Evolutionary conservation across 2,888 invertebrate genomes (phyloP).

Genomic region (Eilema griseolum): DNA sequence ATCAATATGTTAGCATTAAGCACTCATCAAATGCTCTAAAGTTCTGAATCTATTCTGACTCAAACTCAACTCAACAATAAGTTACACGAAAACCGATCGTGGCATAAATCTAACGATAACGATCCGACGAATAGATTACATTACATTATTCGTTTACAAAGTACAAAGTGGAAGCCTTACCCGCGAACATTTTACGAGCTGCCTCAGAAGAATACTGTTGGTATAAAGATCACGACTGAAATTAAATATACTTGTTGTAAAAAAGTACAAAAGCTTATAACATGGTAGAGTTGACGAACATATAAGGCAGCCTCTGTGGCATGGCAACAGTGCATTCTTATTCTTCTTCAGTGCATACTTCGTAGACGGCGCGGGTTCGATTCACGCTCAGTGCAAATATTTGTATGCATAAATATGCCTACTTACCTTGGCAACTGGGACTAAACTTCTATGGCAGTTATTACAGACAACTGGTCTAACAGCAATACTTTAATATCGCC

Average conservation of each 20-base stretch:
- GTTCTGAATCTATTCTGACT: not conserved
- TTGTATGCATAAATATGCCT: too few relatives aligned
- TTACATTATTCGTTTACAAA: slow-evolving; percentile 35
- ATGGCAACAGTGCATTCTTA: too few relatives aligned
- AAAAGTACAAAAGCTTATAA: not conserved
- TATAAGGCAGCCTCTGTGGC: not conserved
- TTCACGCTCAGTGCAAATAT: too few relatives aligned
- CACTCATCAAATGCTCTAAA: not conserved
- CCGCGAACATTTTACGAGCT: slow-evolving; percentile 35
- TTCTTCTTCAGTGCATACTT: too few relatives aligned
- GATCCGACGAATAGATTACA: slow-evolving; percentile 42
- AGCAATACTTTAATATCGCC: too few relatives aligned
- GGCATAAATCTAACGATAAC: slow-evolving; percentile 42
- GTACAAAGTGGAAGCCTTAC: slow-evolving; percentile 26
- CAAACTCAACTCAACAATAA: slow-evolving; percentile 26
- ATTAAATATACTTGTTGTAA: slow-evolving; percentile 3
- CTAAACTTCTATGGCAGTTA: too few relatives aligned
- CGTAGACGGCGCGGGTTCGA: too few relatives aligned
- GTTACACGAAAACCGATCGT: slow-evolving; percentile 39
- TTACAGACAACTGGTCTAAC: too few relatives aligned
- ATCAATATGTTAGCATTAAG: too few relatives aligned
- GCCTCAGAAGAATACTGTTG: slow-evolving; percentile 20
- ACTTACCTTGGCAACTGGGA: too few relatives aligned
- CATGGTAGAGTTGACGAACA: not conserved
- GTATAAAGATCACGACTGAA: slow-evolving; percentile 15